Percentiles rank a stretch among this genome's conserved stretches.
phyloP scores from a whole-genome alignment of 1,140 invertebrate genomes.

The Penaeus chinensis region DNA sequence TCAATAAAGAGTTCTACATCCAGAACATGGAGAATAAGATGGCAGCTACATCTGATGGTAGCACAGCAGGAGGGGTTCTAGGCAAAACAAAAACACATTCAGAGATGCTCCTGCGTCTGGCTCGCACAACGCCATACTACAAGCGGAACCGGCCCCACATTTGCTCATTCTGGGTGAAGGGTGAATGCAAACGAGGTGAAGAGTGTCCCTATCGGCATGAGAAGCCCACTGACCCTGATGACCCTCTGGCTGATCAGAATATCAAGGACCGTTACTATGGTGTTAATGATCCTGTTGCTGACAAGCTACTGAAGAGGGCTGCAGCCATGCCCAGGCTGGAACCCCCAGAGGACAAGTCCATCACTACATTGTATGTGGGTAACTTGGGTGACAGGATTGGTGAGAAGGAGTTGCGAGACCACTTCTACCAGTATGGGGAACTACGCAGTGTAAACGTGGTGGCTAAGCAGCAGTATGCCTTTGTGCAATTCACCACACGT shows the following conservation, averaged over 20 bases:
- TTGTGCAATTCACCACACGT: slow-evolving; percentile 95
- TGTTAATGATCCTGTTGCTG: slow-evolving; percentile 98
- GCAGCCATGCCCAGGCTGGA: slow-evolving; percentile 94
- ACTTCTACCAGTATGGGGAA: slow-evolving; percentile 99
- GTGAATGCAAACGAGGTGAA: slow-evolving; percentile 98
- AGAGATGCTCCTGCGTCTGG: slow-evolving; percentile 93
- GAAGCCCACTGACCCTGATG: slow-evolving; percentile 99
- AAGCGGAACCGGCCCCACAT: slow-evolving; percentile 99
- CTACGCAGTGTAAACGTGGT: slow-evolving; percentile 94
- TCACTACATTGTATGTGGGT: slow-evolving; percentile 94
- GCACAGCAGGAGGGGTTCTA: slow-evolving; percentile 70
- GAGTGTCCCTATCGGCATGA: slow-evolving; percentile 99
- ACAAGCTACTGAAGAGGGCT: slow-evolving; percentile 93
- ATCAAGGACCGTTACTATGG: slow-evolving; percentile 99
- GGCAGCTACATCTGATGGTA: slow-evolving; percentile 66
- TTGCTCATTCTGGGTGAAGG: slow-evolving; percentile 99
- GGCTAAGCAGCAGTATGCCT: slow-evolving; percentile 94
- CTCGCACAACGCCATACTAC: slow-evolving; percentile 97
- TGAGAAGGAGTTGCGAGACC: slow-evolving; percentile 90
- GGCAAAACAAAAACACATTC: slow-evolving; percentile 82
- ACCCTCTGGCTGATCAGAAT: slow-evolving; percentile 98
- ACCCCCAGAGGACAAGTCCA: slow-evolving; percentile 94
- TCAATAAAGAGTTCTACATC: slow-evolving; percentile 99
- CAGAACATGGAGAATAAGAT: slow-evolving; percentile 92
- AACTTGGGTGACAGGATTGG: slow-evolving; percentile 89